These are phyloP conservation scores for Naja naja DNA, from an alignment of 2,113 vertebrate species.

Conservation along the genomic window DNA sequence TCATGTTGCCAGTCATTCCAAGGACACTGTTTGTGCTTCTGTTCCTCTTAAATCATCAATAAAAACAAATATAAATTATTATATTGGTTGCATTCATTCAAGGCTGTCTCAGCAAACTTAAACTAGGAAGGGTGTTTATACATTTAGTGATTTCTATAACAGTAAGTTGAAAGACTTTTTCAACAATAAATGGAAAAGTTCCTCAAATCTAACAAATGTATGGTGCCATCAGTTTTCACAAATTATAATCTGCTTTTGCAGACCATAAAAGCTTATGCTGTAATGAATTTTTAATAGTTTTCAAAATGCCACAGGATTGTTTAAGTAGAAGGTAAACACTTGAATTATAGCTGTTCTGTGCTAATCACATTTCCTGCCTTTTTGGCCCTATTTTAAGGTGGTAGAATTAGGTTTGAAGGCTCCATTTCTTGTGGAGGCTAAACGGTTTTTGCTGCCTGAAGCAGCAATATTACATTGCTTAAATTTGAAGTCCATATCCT, in stretches of 20 bases:
- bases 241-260: not conserved
- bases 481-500: not conserved
- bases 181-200: not conserved
- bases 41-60: slow-evolving; percentile 45
- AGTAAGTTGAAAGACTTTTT: not conserved
- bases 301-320: not conserved
- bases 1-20: slow-evolving; percentile 16
- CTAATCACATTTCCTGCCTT: not conserved
- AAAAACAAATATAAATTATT: slow-evolving; percentile 5
- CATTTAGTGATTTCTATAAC: not conserved
- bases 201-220: not conserved
- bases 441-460: not conserved
- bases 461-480: not conserved
- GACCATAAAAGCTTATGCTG: not conserved
- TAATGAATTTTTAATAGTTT: not conserved
- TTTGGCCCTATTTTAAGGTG: not conserved
- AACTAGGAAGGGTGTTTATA: not conserved
- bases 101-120: not conserved
- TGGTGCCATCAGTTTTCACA: not conserved
- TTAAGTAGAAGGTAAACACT: not conserved
- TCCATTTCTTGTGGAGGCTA: not conserved
- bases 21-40: slow-evolving; percentile 22
- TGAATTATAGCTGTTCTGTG: not conserved
- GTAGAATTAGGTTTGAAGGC: not conserved
- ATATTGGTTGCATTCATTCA: not conserved